Evolutionary conservation across 2,888 invertebrate species (phyloP), one percentile per base, ranked within the genome.

Genomic region (Didymodactylos carnosus): DNA sequence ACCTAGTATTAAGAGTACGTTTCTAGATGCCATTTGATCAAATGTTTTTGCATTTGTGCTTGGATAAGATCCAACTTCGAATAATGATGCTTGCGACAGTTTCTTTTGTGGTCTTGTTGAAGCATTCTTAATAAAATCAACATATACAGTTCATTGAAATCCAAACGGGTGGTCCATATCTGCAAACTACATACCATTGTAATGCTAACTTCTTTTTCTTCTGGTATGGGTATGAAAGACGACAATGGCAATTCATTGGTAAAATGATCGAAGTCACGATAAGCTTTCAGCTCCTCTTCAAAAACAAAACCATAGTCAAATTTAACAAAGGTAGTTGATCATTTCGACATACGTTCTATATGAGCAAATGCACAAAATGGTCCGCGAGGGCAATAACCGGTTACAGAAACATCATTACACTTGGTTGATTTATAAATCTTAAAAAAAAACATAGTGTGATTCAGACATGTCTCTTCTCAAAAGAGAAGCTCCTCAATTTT

Each of bases 291-390:
- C 35, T 62, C 62, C 10, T 62, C 62, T 62, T 7, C 7, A 62
- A 62, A n/a, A 3, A 16, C 8, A 1, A 23, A 23, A 49, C 3
- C 7, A n/a, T 46, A 19, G 5, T 46, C 3, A n/a, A 10, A n/a
- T 19, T 23, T 10, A 23, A n/a, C 13, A 1, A 4, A 49, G n/a
- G n/a, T n/a, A n/a, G n/a, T n/a, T n/a, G n/a, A n/a, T n/a, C n/a
- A n/a, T n/a, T n/a, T n/a, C n/a, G 29, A 62, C 35, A 62, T 62
- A 83, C 83, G 81, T 88, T 97, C 97, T 77, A 94, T 92, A 83
- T 98, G 98, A 78, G 97, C 97, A 85, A 98, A 98, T 73, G 97
- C 98, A 86, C 98, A 98, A 86, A 98, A 98, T 76, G 95, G 92
- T 76, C 97, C 95, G 77, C 97, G 87, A 35, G 97, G 97, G 83